Evolutionary conservation across 2,888 invertebrate genomes (phyloP).

Genomic region (Stenolophus ochropezus): DNA sequence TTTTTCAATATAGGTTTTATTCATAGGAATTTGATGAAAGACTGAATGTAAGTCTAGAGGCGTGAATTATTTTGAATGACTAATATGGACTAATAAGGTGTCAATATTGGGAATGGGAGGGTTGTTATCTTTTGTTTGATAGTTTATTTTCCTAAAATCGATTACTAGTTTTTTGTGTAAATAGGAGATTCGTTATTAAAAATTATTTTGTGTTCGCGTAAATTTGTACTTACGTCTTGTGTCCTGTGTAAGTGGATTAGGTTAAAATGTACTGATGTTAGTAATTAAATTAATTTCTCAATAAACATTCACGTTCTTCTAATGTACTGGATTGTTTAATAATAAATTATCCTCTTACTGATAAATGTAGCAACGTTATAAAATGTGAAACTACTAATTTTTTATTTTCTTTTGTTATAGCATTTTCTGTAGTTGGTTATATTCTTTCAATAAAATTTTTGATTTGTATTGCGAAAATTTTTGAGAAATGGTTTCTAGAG

Average conservation of each 20-base stretch:
- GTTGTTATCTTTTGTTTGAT: too few relatives aligned
- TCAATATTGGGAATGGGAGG: too few relatives aligned
- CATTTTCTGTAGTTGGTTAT: slow-evolving; percentile 25
- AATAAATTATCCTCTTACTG: slow-evolving; percentile 28
- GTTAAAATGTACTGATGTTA: slow-evolving; percentile 15
- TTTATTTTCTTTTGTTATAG: slow-evolving; percentile 29
- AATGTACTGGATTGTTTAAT: slow-evolving; percentile 18
- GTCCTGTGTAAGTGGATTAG: background rate
- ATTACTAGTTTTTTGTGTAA: too few relatives aligned
- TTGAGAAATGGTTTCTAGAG: background rate
- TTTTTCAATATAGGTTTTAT: too few relatives aligned
- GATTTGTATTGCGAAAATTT: slow-evolving; percentile 39
- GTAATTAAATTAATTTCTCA: slow-evolving; percentile 39
- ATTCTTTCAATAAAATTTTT: slow-evolving; percentile 29
- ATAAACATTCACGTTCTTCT: slow-evolving; percentile 29
- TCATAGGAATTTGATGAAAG: too few relatives aligned
- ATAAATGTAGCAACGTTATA: slow-evolving; percentile 5
- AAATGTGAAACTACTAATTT: slow-evolving; percentile 40
- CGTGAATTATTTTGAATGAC: too few relatives aligned
- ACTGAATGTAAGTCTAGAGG: too few relatives aligned
- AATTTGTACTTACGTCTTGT: too few relatives aligned
- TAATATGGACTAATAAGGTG: too few relatives aligned
- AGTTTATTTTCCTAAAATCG: too few relatives aligned
- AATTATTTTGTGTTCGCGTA: too few relatives aligned
- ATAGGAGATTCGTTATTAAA: too few relatives aligned